Evolutionary conservation across 2,113 vertebrate genomes (phyloP).

Genomic region (Gobius niger): DNA sequence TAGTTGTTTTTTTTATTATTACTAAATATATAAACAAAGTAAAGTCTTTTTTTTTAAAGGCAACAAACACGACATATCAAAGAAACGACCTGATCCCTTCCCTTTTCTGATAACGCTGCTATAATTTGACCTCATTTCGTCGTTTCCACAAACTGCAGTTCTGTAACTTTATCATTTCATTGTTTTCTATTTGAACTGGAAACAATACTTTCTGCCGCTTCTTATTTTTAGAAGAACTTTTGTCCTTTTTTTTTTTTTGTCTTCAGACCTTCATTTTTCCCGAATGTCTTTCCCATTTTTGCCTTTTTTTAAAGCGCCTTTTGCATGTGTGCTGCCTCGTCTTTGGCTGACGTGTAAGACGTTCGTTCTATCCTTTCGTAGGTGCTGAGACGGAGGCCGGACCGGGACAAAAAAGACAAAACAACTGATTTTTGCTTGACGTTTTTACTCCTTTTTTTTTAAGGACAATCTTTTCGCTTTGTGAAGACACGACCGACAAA

Average conservation of each 20-base stretch:
- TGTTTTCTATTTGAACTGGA: background rate
- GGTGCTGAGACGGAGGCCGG: constrained; percentile 76
- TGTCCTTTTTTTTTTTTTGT: constrained; percentile 36
- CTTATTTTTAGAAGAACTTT: constrained; percentile 31
- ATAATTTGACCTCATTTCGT: no score
- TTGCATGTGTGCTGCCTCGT: constrained; percentile 74
- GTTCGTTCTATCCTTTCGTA: constrained; percentile 79
- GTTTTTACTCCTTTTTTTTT: constrained; percentile 31
- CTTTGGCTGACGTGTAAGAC: constrained; percentile 76
- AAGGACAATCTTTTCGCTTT: background rate
- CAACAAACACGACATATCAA: no score
- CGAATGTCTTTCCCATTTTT: constrained; percentile 18
- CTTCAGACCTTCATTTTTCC: constrained; percentile 14
- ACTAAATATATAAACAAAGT: no score
- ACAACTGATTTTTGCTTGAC: constrained; percentile 37
- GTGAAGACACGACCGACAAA: background rate
- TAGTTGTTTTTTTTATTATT: no score
- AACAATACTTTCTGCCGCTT: constrained; percentile 24
- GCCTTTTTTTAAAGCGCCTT: constrained; percentile 56
- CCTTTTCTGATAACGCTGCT: no score
- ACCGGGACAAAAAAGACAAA: constrained; percentile 77
- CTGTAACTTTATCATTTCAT: background rate
- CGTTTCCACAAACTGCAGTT: no score
- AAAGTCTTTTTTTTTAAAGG: no score
- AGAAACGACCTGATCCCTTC: no score